Conservation (phyloP, 2,113 vertebrate genomes). For the Dasypus novemcinctus region DNA sequence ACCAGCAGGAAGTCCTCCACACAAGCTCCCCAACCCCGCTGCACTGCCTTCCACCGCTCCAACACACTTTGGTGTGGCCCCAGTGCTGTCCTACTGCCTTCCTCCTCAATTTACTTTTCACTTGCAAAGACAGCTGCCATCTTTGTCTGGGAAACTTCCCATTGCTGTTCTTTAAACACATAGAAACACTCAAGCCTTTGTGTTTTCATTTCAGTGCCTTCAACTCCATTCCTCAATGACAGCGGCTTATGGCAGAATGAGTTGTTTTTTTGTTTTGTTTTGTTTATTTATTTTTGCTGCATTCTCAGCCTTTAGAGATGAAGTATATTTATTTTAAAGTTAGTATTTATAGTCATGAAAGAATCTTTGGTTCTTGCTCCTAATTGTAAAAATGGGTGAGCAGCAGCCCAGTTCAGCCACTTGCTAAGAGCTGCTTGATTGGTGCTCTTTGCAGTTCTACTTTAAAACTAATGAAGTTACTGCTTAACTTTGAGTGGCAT, state of each 20-base stretch:
- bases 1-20: not conserved
- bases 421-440: not conserved
- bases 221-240: not conserved
- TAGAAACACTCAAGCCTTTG: rapidly evolving
- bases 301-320: not conserved
- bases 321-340: not conserved
- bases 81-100: not conserved
- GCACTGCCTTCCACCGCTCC: too few relatives aligned
- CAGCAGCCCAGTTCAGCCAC: not conserved
- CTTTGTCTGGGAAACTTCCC: not conserved
- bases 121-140: not conserved
- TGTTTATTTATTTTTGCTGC: not conserved
- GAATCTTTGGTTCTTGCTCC: not conserved
- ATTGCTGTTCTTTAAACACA: not conserved
- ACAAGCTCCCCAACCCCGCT: not conserved
- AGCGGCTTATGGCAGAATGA: not conserved
- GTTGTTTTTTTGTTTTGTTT: not conserved
- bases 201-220: not conserved
- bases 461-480: not conserved
- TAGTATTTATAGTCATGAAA: not conserved
- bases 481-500: rapidly evolving
- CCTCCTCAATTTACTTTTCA: not conserved
- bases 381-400: not conserved
- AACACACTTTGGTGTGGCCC: not conserved
- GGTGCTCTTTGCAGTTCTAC: not conserved